phyloP scores from a whole-genome alignment of 2,797 vertebrate genomes.

The Gadopsis bispinosus region DNA sequence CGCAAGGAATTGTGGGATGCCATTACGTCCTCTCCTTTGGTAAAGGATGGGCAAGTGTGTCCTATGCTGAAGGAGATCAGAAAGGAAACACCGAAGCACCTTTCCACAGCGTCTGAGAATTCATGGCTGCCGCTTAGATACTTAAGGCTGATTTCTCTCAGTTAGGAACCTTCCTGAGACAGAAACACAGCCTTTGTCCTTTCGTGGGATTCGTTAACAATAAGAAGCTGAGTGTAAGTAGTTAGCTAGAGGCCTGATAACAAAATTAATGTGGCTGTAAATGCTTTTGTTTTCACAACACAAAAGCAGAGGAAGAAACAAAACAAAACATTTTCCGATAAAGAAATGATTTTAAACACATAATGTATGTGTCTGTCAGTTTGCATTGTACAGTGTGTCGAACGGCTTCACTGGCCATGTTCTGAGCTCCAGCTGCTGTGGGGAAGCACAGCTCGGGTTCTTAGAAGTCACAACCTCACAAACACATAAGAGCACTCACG shows the following conservation, averaged over 20 bases:
- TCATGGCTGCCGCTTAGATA: too few relatives aligned
- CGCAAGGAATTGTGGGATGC: too few relatives aligned
- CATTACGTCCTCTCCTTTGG: too few relatives aligned
- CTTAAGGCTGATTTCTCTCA: too few relatives aligned
- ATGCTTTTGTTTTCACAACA: neutral
- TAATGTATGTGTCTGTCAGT: neutral
- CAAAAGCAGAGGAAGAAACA: neutral
- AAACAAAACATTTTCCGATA: neutral
- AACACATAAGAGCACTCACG: neutral
- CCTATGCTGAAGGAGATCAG: too few relatives aligned
- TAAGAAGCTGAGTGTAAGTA: neutral
- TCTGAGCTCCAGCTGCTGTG: conserved; percentile 24
- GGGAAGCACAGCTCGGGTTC: conserved; percentile 67
- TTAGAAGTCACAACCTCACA: conserved; percentile 66
- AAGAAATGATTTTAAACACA: neutral
- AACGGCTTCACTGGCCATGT: neutral
- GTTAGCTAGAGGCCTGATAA: too few relatives aligned
- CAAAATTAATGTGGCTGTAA: too few relatives aligned
- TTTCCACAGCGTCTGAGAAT: too few relatives aligned
- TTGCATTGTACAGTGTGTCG: neutral
- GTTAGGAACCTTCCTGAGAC: too few relatives aligned
- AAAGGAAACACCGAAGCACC: too few relatives aligned
- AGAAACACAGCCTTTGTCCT: neutral
- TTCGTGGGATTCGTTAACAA: neutral
- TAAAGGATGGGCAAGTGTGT: too few relatives aligned